phyloP scores from a whole-genome alignment of 1,140 invertebrate species.

The Harlomillsia oculata region DNA sequence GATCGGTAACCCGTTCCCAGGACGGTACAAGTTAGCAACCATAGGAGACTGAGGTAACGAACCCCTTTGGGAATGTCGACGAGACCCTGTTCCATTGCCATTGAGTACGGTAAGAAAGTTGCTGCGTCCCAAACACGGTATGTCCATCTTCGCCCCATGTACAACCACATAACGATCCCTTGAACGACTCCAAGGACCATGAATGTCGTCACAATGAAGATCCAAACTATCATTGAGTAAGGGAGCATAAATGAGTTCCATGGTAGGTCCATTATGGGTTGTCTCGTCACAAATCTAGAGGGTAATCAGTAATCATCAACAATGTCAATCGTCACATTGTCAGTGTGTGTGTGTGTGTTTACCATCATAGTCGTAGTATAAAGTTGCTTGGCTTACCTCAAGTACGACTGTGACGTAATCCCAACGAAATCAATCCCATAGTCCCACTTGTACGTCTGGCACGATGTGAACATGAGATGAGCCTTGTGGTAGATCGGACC shows the following conservation, averaged over 20 bases:
- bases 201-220: neutral
- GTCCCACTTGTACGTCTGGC: too few relatives aligned
- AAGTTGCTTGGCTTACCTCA: too few relatives aligned
- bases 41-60: neutral
- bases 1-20: neutral
- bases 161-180: neutral
- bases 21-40: neutral
- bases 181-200: neutral
- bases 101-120: neutral
- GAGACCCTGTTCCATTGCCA: slow-evolving; percentile 1
- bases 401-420: too few relatives aligned
- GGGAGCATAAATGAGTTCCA: neutral
- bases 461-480: too few relatives aligned
- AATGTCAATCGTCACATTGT: too few relatives aligned
- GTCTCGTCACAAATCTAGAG: neutral
- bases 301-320: too few relatives aligned
- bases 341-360: too few relatives aligned
- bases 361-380: too few relatives aligned
- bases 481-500: too few relatives aligned
- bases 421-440: too few relatives aligned
- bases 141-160: neutral
- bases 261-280: neutral
- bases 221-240: neutral
- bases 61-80: neutral
- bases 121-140: neutral